Evolutionary conservation across 2,888 invertebrate species (phyloP).

Genomic region (Acrocyrtus sp.): DNA sequence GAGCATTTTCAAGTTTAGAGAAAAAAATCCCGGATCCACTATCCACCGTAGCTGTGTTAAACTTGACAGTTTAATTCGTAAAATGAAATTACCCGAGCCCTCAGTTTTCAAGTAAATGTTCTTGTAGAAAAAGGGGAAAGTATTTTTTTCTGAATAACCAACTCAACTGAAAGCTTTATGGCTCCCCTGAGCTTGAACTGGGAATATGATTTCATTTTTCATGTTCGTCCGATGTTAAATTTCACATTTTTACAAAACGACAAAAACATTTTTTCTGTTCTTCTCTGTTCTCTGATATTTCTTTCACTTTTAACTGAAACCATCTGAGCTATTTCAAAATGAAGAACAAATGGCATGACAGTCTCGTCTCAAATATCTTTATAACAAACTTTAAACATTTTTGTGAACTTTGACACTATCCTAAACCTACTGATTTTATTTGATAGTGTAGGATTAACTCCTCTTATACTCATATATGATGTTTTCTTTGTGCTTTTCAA

Average conservation of each 20-base stretch:
- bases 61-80: neutral
- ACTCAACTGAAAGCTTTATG: neutral
- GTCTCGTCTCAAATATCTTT: slow-evolving; percentile 15
- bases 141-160: no score
- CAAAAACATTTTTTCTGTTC: neutral
- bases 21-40: no score
- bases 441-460: slow-evolving; percentile 12
- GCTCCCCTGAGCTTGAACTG: neutral
- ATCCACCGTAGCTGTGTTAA: neutral
- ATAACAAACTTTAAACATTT: slow-evolving; percentile 35
- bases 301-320: slow-evolving; percentile 1
- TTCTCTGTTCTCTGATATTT: neutral
- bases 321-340: slow-evolving; percentile 12
- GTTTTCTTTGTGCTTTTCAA: no score
- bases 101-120: no score
- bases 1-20: slow-evolving; percentile 3
- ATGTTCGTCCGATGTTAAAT: neutral
- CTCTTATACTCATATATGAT: no score
- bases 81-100: neutral
- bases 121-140: no score
- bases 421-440: slow-evolving; percentile 19
- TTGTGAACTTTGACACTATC: slow-evolving; percentile 41
- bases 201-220: neutral
- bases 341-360: slow-evolving; percentile 24
- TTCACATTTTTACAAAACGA: slow-evolving; percentile 13